Conservation (phyloP, 1,140 invertebrate genomes). For the Homalodisca vitripennis region DNA sequence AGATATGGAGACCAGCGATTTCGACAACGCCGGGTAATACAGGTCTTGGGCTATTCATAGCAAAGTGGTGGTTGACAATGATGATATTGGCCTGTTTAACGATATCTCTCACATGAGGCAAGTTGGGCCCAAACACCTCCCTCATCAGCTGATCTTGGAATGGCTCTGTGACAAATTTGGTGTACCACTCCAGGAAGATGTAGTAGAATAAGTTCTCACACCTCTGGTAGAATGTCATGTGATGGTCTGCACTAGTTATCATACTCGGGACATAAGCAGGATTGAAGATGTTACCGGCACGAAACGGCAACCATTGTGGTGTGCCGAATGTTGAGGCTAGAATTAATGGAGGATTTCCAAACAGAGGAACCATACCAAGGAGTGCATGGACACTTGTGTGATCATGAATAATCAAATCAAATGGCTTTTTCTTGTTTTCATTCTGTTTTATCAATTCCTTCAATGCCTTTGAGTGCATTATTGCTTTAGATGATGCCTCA, state of each 20-base stretch:
- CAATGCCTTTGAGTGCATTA: not conserved
- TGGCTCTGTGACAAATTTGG: not conserved
- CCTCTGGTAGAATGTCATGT: not conserved
- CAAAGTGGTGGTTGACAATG: slow-evolving; percentile 32
- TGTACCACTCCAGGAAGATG: not conserved
- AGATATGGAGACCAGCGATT: slow-evolving; percentile 42
- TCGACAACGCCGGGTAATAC: slow-evolving; percentile 39
- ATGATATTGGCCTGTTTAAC: not conserved
- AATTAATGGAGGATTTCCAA: not conserved
- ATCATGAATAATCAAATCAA: slow-evolving; percentile 12
- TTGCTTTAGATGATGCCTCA: not conserved
- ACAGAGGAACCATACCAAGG: not conserved
- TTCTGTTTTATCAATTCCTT: not conserved
- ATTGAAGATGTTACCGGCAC: not conserved
- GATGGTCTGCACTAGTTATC: not conserved
- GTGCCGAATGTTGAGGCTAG: not conserved
- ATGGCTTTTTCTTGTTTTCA: not conserved
- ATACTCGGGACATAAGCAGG: not conserved
- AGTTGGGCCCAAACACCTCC: not conserved
- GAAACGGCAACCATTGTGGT: not conserved
- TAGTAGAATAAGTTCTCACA: not conserved
- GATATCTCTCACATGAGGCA: not conserved
- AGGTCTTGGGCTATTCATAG: slow-evolving; percentile 35
- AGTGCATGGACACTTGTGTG: not conserved
- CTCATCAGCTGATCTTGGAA: not conserved